Base-by-base conservation (phyloP, 2,113 vertebrate species). In the Ornithorhynchus anatinus region DNA sequence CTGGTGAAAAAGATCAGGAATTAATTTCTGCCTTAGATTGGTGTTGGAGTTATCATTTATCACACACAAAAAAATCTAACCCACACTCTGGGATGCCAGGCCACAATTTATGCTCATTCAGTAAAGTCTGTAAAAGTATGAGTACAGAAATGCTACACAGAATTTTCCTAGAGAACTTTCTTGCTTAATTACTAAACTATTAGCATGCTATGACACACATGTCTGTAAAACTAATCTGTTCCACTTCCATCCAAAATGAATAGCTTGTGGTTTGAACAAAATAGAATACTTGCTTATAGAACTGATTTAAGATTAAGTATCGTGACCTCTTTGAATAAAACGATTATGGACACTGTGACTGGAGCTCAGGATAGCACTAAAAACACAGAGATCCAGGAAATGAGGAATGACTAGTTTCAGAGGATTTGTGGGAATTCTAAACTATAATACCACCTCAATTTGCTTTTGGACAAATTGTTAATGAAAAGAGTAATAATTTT, bases 151-250 rank as follows among this genome's bases (percentile, higher is more conserved):
- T 66, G 75, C 61, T 54, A 74, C 10, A 44, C 5, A 40, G 67
- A 23, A 61, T 71, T 67, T 82, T 77, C 77, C 81, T 57, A 45
- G 53, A 12, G 75, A 69, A 65, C 38, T 62, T 52, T 47, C 32
- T 78, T 80, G 38, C 33, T 70, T 71, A 75, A 36, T 75, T 59
- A 33, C 51, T n/a, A n/a, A n/a, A n/a, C n/a, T n/a, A n/a, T n/a
- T n/a, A n/a, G n/a, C n/a, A n/a, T n/a, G n/a, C n/a, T n/a, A n/a
- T n/a, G n/a, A n/a, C n/a, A n/a, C n/a, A n/a, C 66, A 82, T 68
- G 47, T 79, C 45, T 60, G 73, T 54, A 85, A 80, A 87, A 43
- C 47, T 78, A 71, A 85, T 80, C 73, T 60, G 37, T 74, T 47
- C 35, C 47, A 63, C 32, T 66, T 74, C 48, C 47, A n/a, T 22